These are phyloP conservation scores for Upupa epops DNA, from an alignment of 2,113 vertebrate genomes.

Conservation along the genomic window DNA sequence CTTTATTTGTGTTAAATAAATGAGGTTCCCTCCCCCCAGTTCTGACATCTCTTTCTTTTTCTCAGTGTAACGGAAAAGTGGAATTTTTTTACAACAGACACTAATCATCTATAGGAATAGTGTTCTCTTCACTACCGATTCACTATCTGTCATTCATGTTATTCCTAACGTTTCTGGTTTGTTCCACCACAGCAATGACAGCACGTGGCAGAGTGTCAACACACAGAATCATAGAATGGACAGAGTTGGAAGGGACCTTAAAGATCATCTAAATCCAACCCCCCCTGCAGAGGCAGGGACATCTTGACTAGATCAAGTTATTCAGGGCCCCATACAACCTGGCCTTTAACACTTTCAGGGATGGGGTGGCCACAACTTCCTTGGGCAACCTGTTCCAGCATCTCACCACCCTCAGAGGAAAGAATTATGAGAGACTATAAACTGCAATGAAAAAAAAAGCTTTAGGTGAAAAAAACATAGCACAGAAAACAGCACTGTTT, in stretches of 20 bases:
- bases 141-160: neutral
- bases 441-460: neutral
- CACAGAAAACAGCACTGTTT: neutral
- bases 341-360: too few relatives aligned
- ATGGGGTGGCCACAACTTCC: too few relatives aligned
- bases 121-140: neutral
- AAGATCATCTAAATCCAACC: too few relatives aligned
- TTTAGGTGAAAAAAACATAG: neutral
- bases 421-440: neutral
- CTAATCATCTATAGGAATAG: neutral
- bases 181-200: neutral
- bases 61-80: neutral
- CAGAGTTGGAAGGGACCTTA: too few relatives aligned
- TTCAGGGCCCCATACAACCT: too few relatives aligned
- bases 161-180: neutral
- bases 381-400: too few relatives aligned
- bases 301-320: too few relatives aligned
- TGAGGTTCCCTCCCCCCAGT: neutral
- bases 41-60: slow-evolving; percentile 7
- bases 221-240: too few relatives aligned
- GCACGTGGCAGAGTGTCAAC: neutral
- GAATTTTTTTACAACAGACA: neutral
- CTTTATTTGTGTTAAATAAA: slow-evolving; percentile 58
- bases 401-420: too few relatives aligned
- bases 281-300: too few relatives aligned